Conservation (phyloP, 2,888 invertebrate genomes). For the Drosophila austrosaltans region DNA sequence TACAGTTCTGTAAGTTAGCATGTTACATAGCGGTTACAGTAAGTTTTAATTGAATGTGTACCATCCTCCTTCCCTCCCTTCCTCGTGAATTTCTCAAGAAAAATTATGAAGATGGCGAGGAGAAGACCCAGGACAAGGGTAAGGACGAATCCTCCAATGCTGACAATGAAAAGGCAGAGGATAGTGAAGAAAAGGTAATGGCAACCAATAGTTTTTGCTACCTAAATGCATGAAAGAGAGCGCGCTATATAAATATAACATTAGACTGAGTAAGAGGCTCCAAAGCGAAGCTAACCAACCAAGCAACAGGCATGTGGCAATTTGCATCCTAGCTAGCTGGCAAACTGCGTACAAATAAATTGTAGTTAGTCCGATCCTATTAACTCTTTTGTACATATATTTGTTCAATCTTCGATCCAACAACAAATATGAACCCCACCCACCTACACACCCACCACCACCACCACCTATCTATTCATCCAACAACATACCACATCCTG, state of each 20-base stretch:
- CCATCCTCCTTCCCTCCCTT: not conserved
- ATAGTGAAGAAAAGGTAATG: slow-evolving; percentile 64
- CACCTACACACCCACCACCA: not conserved
- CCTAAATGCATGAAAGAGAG: slow-evolving; percentile 43
- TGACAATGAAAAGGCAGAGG: slow-evolving; percentile 38
- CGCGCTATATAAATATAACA: slow-evolving; percentile 37
- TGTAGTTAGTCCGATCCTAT: slow-evolving; percentile 25
- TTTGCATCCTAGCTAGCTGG: slow-evolving; percentile 16
- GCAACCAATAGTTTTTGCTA: not conserved
- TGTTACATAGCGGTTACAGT: not conserved
- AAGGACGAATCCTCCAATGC: slow-evolving; percentile 18
- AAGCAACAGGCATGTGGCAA: slow-evolving; percentile 52
- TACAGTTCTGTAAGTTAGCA: not conserved
- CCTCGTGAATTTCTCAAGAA: slow-evolving; percentile 50
- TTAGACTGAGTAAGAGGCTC: slow-evolving; percentile 38
- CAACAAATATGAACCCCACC: not conserved
- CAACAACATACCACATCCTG: slow-evolving; percentile 13
- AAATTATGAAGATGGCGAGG: slow-evolving; percentile 48
- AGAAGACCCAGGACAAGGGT: slow-evolving; percentile 33
- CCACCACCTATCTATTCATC: slow-evolving; percentile 29
- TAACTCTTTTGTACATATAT: slow-evolving; percentile 53
- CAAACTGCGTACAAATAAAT: not conserved
- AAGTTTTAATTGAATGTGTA: slow-evolving; percentile 3
- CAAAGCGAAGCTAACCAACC: slow-evolving; percentile 29
- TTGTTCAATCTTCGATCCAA: slow-evolving; percentile 13